These are phyloP conservation scores for Drosophila recens DNA, from an alignment of 2,888 invertebrate species.

Conservation along the genomic window DNA sequence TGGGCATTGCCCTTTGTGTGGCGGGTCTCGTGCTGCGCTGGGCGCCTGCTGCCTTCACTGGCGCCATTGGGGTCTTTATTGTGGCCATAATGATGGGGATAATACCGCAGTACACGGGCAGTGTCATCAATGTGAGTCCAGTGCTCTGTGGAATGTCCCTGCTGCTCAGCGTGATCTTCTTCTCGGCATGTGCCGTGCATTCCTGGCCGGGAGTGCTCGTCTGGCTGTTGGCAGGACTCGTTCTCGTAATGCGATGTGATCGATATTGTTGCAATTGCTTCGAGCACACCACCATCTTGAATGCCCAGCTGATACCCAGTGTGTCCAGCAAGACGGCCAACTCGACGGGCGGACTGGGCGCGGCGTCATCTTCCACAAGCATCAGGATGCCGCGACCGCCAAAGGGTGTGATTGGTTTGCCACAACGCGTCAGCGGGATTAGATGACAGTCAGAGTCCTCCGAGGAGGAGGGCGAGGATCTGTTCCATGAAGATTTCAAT, in stretches of 20 bases:
- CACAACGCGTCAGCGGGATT: slow-evolving; percentile 75
- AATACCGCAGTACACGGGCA: slow-evolving; percentile 84
- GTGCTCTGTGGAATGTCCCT: slow-evolving; percentile 81
- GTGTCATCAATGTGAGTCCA: slow-evolving; percentile 82
- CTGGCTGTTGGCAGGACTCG: slow-evolving; percentile 83
- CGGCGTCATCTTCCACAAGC: slow-evolving; percentile 73
- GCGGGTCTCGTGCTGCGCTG: slow-evolving; percentile 78
- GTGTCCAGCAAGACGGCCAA: slow-evolving; percentile 81
- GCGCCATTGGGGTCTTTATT: slow-evolving; percentile 81
- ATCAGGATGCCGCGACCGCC: slow-evolving; percentile 84
- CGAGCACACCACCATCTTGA: slow-evolving; percentile 76
- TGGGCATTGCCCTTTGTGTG: slow-evolving; percentile 80
- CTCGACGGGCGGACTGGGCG: slow-evolving; percentile 2
- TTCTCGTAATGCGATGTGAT: slow-evolving; percentile 83
- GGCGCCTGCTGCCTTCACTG: slow-evolving; percentile 80
- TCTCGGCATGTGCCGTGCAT: slow-evolving; percentile 81
- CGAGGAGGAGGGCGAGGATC: slow-evolving; percentile 84
- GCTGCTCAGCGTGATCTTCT: slow-evolving; percentile 77
- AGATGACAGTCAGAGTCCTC: slow-evolving; percentile 86
- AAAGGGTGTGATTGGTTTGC: slow-evolving; percentile 79
- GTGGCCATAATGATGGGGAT: slow-evolving; percentile 84
- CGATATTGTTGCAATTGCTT: slow-evolving; percentile 84
- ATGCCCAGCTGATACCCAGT: slow-evolving; percentile 83
- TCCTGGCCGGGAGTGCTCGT: slow-evolving; percentile 84
- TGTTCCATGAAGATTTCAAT: slow-evolving; percentile 84